These are phyloP conservation scores for Drosophila paranaensis DNA, from an alignment of 2,888 invertebrate species.

Conservation along the genomic window DNA sequence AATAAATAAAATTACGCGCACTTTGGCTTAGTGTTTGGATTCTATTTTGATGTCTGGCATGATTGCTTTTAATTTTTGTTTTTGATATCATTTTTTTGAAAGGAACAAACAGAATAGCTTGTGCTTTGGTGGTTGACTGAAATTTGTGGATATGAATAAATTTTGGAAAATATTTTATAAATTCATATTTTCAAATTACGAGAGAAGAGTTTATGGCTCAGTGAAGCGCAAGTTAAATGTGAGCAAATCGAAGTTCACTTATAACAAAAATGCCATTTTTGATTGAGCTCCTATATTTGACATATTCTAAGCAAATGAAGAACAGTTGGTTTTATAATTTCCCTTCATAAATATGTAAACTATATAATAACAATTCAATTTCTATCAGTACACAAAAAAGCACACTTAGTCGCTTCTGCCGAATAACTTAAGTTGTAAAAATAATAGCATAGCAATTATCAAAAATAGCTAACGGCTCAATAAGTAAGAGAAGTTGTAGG, in stretches of 20 bases:
- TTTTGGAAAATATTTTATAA: background rate
- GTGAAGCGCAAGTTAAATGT: background rate
- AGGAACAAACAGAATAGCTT: slow-evolving; percentile 1
- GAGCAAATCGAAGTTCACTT: background rate
- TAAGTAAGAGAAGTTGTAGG: background rate
- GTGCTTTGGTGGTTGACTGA: slow-evolving; percentile 1
- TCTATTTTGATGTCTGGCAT: slow-evolving; percentile 71
- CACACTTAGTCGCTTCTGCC: background rate
- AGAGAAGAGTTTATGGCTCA: background rate
- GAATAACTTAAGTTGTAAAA: background rate
- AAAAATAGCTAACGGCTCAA: background rate
- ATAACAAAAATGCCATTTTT: background rate
- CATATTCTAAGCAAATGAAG: background rate
- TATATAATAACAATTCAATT: background rate
- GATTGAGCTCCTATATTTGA: background rate
- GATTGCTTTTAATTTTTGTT: slow-evolving; percentile 60
- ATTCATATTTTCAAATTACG: background rate
- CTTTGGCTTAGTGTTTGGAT: slow-evolving; percentile 73
- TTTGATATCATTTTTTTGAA: slow-evolving; percentile 10
- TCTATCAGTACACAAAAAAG: no score
- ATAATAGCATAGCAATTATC: background rate
- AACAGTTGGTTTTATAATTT: no score
- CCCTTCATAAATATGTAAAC: no score
- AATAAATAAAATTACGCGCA: slow-evolving; percentile 77
- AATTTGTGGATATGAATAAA: slow-evolving; percentile 11